Conservation (phyloP, 2,113 vertebrate genomes). For the Poeciliopsis prolifica region DNA sequence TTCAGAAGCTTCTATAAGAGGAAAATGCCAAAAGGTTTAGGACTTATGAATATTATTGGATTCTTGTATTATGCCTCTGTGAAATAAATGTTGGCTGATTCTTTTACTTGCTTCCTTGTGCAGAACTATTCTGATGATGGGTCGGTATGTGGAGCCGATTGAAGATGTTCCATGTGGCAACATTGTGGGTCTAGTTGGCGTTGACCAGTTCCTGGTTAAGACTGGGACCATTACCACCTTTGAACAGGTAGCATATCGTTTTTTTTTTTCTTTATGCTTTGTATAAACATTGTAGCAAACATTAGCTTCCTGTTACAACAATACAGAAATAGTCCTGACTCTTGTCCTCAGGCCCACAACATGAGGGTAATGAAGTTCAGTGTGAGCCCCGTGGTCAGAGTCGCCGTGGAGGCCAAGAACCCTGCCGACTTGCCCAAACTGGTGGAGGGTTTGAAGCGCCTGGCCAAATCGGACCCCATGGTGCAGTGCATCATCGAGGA, state of each 20-base stretch:
- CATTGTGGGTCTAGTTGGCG: constrained; percentile 93
- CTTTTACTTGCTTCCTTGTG: background rate
- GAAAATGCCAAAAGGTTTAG: background rate
- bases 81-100: background rate
- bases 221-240: constrained; percentile 96
- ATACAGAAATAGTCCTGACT: background rate
- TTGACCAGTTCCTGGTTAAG: constrained; percentile 94
- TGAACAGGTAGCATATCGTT: constrained; percentile 68
- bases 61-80: background rate
- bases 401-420: constrained; percentile 95
- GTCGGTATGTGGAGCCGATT: constrained; percentile 92
- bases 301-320: background rate
- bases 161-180: constrained; percentile 97
- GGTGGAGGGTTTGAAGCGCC: constrained; percentile 92
- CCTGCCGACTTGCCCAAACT: constrained; percentile 93
- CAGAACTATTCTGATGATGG: constrained; percentile 98
- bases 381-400: constrained; percentile 91
- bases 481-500: constrained; percentile 98
- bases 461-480: constrained; percentile 97
- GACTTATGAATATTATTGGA: background rate
- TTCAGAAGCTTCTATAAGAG: background rate
- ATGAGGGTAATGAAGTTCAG: constrained; percentile 99
- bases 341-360: constrained; percentile 86
- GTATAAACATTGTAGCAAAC: background rate
- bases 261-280: background rate